Conservation (phyloP, 2,797 vertebrate genomes). For the Sebastes ruberrimus region DNA sequence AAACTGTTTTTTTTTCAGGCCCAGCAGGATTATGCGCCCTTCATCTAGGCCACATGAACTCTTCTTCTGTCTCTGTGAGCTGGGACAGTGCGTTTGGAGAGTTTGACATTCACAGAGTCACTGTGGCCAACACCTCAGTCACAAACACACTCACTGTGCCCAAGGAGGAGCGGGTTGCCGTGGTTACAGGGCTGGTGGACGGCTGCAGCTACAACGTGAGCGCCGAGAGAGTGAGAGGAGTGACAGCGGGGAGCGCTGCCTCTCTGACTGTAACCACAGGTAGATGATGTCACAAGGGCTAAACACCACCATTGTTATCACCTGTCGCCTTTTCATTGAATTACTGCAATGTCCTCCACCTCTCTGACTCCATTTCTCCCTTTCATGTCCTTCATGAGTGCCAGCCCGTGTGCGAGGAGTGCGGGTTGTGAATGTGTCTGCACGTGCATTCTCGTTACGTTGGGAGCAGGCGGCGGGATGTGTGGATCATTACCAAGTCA, state of each 20-base stretch:
- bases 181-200: conserved; percentile 75
- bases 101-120: conserved; percentile 87
- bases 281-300: conserved; percentile 52
- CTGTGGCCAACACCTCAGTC: conserved; percentile 57
- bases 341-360: conserved; percentile 11
- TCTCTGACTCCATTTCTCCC: conserved; percentile 19
- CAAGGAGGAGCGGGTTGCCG: conserved; percentile 67
- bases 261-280: conserved; percentile 80
- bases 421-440: conserved; percentile 54
- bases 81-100: conserved; percentile 82
- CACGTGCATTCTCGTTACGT: conserved; percentile 77
- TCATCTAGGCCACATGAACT: conserved; percentile 74
- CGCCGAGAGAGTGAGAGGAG: conserved; percentile 79
- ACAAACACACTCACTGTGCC: conserved; percentile 71
- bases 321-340: background rate
- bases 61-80: conserved; percentile 79
- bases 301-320: background rate
- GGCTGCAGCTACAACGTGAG: conserved; percentile 88
- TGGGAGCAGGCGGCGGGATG: conserved; percentile 82
- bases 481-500: conserved; percentile 83
- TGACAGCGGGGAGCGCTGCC: conserved; percentile 65
- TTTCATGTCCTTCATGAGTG: conserved; percentile 46
- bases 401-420: conserved; percentile 56
- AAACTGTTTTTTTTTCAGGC: conserved; percentile 72
- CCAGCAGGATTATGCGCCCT: conserved; percentile 84